These are phyloP conservation scores for Oegoconia quadripuncta DNA, from an alignment of 2,888 invertebrate genomes.

Conservation along the genomic window DNA sequence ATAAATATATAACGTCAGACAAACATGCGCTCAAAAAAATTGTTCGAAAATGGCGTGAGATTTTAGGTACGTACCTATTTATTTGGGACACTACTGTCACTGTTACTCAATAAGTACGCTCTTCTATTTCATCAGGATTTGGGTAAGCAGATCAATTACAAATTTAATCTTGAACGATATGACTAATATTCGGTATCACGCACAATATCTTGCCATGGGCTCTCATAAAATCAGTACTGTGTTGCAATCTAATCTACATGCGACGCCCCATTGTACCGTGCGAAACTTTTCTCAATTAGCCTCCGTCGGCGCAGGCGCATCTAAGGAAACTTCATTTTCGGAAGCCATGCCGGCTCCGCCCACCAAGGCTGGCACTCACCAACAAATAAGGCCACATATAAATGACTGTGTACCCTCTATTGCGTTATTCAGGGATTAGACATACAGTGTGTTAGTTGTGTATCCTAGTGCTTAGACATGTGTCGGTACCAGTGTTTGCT, in stretches of 20 bases:
- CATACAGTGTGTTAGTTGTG: slow-evolving; percentile 45
- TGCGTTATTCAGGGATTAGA: slow-evolving; percentile 58
- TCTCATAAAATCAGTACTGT: slow-evolving; percentile 31
- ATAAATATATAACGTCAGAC: too few relatives aligned
- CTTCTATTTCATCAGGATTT: too few relatives aligned
- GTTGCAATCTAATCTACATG: slow-evolving; percentile 54
- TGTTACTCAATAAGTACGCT: too few relatives aligned
- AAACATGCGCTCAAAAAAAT: too few relatives aligned
- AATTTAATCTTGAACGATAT: too few relatives aligned
- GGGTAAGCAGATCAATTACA: too few relatives aligned
- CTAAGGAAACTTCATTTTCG: slow-evolving; percentile 70
- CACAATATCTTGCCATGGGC: slow-evolving; percentile 13
- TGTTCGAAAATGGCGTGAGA: too few relatives aligned
- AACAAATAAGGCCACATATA: slow-evolving; percentile 73
- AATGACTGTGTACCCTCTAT: slow-evolving; percentile 62
- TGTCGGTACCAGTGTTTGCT: slow-evolving; percentile 47
- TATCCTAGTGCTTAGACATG: slow-evolving; percentile 38
- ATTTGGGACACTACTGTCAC: too few relatives aligned
- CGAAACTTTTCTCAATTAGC: slow-evolving; percentile 70
- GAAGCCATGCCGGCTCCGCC: slow-evolving; percentile 41
- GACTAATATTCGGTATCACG: too few relatives aligned
- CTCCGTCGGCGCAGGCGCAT: slow-evolving; percentile 25
- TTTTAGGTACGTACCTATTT: too few relatives aligned
- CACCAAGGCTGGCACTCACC: slow-evolving; percentile 54
- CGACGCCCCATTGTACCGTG: slow-evolving; percentile 52